Base-by-base conservation (phyloP, 2,797 vertebrate species). In the Microctenopoma lineatum region DNA sequence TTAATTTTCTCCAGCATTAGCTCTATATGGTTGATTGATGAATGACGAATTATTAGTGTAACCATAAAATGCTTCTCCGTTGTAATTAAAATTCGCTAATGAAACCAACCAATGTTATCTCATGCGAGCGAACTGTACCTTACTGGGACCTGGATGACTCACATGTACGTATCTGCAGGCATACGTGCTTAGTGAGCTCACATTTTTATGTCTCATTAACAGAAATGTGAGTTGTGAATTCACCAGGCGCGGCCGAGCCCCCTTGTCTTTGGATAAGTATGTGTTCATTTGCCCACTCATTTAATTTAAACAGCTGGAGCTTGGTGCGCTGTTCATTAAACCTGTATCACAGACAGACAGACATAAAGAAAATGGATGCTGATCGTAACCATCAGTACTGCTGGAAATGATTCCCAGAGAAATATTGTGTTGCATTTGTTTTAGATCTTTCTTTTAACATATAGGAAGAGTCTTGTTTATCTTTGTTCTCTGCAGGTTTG, bases 271-370 rank as follows among this genome's bases (percentile, higher is more conserved):
- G 70, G 57, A 66, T 81, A 64, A 21, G 21, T 71, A 55, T 78
- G 47, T 70, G 71, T 80, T 55, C 55, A 60, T 84, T 63, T 25
- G 16, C 66, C 61, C 48, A 42, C 66, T 88, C 66, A 64, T 86
- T 82, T 84, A 79, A 83, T 86, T 34, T 77, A 75, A 81, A 84
- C 3, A 65, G 59, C 67, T 27, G 0, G 56, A 74, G 77, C 74
- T 51, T 59, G 64, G 70, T 44, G 60, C 29, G 45, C 67, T 83
- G 61, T 68, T 89, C 85, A 87, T 82, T 87, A 79, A 77, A 77
- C 64, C 46, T 25, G 8, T 59, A 75, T 60, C 66, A 21, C 50
- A 34, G 57, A 21, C 21, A 21, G 21, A 73, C 67, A 66, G 56
- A 38, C 34, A 72, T 53, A 68, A 36, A 50, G 54, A 42, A 75